These are phyloP conservation scores for Sebastes hopkinsi DNA, from an alignment of 2,797 vertebrate species.

Conservation along the genomic window DNA sequence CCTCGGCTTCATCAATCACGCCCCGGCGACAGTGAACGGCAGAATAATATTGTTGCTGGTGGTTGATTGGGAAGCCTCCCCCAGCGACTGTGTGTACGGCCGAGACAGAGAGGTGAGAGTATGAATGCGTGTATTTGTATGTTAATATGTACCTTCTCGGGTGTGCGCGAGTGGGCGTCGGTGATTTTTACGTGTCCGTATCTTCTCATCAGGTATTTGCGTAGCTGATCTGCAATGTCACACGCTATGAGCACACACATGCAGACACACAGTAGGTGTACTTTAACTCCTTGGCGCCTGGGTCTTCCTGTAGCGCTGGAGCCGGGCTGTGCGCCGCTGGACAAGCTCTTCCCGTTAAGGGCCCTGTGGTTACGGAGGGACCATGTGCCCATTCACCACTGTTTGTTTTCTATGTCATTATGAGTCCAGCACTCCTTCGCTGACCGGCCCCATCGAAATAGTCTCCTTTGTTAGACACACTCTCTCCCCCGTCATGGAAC, in stretches of 20 bases:
- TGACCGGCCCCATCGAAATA: slow-evolving; percentile 77
- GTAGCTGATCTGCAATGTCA: slow-evolving; percentile 11
- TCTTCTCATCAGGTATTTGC: slow-evolving; percentile 29
- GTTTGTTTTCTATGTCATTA: slow-evolving; percentile 87
- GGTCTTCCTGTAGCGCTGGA: slow-evolving; percentile 75
- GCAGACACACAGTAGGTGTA: slow-evolving; percentile 62
- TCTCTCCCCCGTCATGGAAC: slow-evolving; percentile 74
- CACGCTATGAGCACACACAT: slow-evolving; percentile 1
- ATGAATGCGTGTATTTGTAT: slow-evolving; percentile 28
- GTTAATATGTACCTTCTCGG: neutral
- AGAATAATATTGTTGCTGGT: slow-evolving; percentile 84
- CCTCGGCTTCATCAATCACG: slow-evolving; percentile 78
- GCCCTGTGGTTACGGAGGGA: slow-evolving; percentile 76
- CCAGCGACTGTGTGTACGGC: slow-evolving; percentile 18
- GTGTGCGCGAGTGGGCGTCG: neutral
- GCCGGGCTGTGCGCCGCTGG: slow-evolving; percentile 62
- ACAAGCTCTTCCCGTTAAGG: slow-evolving; percentile 81
- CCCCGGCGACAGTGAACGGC: slow-evolving; percentile 76
- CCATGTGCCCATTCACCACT: slow-evolving; percentile 83
- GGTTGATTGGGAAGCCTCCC: slow-evolving; percentile 72
- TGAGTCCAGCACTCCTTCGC: slow-evolving; percentile 76
- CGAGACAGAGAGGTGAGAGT: neutral
- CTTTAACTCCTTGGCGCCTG: slow-evolving; percentile 83
- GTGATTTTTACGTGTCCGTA: slow-evolving; percentile 3
- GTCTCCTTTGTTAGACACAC: slow-evolving; percentile 76